Evolutionary conservation across 2,113 vertebrate genomes (phyloP), one percentile per base, ranked within the genome.

Genomic region (Phocoena sinus): DNA sequence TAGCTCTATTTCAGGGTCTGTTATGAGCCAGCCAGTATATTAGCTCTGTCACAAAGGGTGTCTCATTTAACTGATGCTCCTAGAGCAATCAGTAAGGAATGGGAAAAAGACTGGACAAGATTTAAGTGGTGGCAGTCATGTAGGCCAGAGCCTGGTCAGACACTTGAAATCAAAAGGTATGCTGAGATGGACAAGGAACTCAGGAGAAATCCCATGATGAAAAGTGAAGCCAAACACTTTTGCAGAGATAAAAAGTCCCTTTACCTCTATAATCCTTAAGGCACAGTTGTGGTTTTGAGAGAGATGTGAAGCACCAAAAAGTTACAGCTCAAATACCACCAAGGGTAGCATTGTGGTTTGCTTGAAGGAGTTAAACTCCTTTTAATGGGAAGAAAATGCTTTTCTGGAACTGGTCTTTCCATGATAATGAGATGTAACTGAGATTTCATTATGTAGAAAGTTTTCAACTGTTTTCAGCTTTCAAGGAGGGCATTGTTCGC

Each of bases 401-500:
- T 94, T 87, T 92, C 65, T 97, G 84, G 81, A 95, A 87, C 13
- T 86, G 83, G 20, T 21, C 63, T 56, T 96, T 68, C 58, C 26
- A 28, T 68, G 36, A 71, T 93, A 82, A 96, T 21, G 63, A 86
- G 31, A 38, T 5, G 26, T 80, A 86, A 95, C 73, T 94, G 82
- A 95, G 68, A 91, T 89, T 92, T 93, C 65, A 93, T 63, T 88
- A 68, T 89, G 50, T 44, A 68, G 83, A 97, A 94, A 80, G 83
- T 92, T 90, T 96, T 92, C 15, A 70, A 50, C 62, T 67, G 84
- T 83, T 90, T 92, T 73, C 38, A 79, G 0, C 50, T 80, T 96
- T 96, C 68, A 97, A 97, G 95, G 92, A 90, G 73, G 33, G 63
- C 87, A 94, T 95, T 91, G 68, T 97, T 96, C 15, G 0, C 65